These are phyloP conservation scores for Apantesis nais DNA, from an alignment of 2,888 invertebrate genomes.

Conservation along the genomic window DNA sequence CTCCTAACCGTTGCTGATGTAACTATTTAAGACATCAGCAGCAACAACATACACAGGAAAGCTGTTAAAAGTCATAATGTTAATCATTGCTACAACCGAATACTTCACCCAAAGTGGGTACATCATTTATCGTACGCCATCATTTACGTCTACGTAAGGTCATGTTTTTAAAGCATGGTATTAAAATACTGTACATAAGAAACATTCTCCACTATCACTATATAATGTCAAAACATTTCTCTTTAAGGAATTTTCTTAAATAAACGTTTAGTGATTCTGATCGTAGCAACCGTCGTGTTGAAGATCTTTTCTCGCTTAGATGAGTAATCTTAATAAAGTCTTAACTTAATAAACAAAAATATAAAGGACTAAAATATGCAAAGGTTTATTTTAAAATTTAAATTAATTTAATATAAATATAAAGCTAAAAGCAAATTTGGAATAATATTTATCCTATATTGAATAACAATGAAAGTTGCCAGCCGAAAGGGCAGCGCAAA, in stretches of 20 bases:
- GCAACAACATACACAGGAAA: no score
- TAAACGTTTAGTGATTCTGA: conserved; percentile 44
- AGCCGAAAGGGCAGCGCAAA: neutral
- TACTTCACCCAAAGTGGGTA: neutral
- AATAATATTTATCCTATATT: conserved; percentile 15
- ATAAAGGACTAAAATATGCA: neutral
- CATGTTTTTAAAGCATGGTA: neutral
- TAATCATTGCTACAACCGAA: neutral
- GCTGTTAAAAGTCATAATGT: neutral
- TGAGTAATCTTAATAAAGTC: neutral
- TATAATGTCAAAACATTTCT: conserved; percentile 44
- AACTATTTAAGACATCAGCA: neutral
- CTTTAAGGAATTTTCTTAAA: conserved; percentile 45
- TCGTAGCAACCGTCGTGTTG: neutral
- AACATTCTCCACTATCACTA: conserved; percentile 23
- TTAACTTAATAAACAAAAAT: neutral
- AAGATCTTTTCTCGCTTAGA: neutral
- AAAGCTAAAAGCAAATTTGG: neutral
- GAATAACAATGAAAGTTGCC: conserved; percentile 7
- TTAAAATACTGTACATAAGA: neutral
- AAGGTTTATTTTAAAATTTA: neutral
- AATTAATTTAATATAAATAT: neutral
- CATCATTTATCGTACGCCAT: neutral
- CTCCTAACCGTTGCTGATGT: neutral
- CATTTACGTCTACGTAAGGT: neutral